A percentile compares a stretch with the other conserved stretches of the same genome.
These are phyloP conservation scores for Pithys albifrons DNA, from an alignment of 2,113 vertebrate genomes.

Conservation along the genomic window DNA sequence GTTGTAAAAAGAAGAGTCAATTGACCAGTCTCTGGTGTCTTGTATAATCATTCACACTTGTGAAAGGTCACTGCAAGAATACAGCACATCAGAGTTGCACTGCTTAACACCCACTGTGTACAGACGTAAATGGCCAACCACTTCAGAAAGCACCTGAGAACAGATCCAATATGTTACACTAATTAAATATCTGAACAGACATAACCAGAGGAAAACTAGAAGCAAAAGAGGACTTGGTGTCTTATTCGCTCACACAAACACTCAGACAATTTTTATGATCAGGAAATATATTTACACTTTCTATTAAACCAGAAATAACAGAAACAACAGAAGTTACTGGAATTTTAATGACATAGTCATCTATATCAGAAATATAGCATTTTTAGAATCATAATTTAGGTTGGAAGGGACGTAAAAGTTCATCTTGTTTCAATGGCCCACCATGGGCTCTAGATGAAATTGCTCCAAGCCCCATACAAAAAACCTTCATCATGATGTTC, in stretches of 20 bases:
- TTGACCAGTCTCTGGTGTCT: not conserved
- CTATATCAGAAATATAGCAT: not conserved
- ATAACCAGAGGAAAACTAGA: not conserved
- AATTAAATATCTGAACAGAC: not conserved
- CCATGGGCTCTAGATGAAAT: not conserved
- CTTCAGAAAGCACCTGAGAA: not conserved
- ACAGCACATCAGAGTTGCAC: not conserved
- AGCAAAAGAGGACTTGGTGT: not conserved
- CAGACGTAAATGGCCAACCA: not conserved
- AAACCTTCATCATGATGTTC: not conserved
- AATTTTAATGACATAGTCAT: not conserved
- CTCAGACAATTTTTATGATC: not conserved
- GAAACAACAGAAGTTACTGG: not conserved
- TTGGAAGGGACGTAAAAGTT: not conserved
- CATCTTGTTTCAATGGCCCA: not conserved
- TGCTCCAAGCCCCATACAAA: not conserved
- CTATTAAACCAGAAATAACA: not conserved
- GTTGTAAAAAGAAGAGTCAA: not conserved
- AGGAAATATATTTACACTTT: not conserved
- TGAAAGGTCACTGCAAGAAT: not conserved
- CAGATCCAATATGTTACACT: not conserved
- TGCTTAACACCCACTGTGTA: not conserved
- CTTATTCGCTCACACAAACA: not conserved
- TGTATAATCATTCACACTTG: not conserved
- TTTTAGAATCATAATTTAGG: not conserved